These are phyloP conservation scores for Mirza zaza DNA, from an alignment of 2,113 vertebrate species.

Conservation along the genomic window DNA sequence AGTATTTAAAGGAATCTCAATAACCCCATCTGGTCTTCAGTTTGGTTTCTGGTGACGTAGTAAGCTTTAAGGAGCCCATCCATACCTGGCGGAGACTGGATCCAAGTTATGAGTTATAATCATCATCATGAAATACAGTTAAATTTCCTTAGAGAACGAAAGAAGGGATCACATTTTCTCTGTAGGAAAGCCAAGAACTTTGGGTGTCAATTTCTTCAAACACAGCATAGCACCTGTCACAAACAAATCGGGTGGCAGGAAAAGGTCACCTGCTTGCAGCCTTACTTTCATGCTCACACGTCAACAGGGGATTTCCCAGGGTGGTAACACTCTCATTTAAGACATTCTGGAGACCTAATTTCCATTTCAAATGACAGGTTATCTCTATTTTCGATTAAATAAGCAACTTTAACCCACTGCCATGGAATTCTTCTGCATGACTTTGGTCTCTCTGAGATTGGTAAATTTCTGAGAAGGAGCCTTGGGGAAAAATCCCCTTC, in stretches of 20 bases:
- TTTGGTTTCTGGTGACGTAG: constrained; percentile 14
- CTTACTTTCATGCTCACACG: constrained; percentile 61
- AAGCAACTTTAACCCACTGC: constrained; percentile 52
- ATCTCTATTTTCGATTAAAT: constrained; percentile 67
- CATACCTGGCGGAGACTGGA: constrained; percentile 17
- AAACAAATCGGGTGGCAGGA: not conserved
- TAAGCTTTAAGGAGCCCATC: not conserved
- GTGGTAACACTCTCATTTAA: constrained; percentile 56
- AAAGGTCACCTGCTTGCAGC: constrained; percentile 62
- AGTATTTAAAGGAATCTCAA: constrained; percentile 36
- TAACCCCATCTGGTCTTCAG: not conserved
- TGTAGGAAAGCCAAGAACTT: constrained; percentile 35
- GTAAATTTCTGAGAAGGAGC: constrained; percentile 60
- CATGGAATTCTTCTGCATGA: constrained; percentile 45
- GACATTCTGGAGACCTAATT: constrained; percentile 61
- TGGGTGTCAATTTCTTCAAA: constrained; percentile 53
- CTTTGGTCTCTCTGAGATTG: constrained; percentile 46
- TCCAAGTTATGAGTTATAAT: constrained; percentile 52
- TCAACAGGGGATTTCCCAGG: constrained; percentile 67
- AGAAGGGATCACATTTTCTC: constrained; percentile 36
- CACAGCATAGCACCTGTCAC: constrained; percentile 47
- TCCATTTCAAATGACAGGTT: constrained; percentile 68
- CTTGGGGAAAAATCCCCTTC: constrained; percentile 57
- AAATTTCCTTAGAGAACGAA: constrained; percentile 43
- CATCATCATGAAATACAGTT: constrained; percentile 2